These are phyloP conservation scores for Drosophila limbata DNA, from an alignment of 2,888 invertebrate genomes.

Conservation along the genomic window DNA sequence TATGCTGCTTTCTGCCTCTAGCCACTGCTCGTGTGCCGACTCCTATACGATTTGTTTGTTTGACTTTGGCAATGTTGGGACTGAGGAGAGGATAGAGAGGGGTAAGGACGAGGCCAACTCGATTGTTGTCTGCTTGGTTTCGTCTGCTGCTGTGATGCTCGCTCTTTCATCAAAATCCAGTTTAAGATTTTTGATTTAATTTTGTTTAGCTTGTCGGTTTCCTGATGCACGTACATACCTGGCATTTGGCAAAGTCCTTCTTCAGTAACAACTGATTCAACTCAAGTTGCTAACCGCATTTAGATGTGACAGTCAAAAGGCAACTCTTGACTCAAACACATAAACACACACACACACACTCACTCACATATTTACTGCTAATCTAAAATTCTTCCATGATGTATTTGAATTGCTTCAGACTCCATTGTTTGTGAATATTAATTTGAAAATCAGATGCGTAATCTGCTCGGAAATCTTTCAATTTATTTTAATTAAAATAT, in stretches of 20 bases:
- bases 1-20: constrained; percentile 26
- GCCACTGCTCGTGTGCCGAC: constrained; percentile 31
- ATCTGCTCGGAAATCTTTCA: constrained; percentile 5
- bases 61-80: constrained; percentile 50
- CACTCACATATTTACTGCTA: constrained; percentile 38
- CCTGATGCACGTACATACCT: constrained; percentile 47
- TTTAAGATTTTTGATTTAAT: constrained; percentile 78
- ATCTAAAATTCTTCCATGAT: constrained; percentile 17
- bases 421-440: constrained; percentile 16
- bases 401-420: not conserved
- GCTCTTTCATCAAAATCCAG: constrained; percentile 68
- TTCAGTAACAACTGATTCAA: constrained; percentile 9
- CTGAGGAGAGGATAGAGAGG: not conserved
- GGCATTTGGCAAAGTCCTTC: constrained; percentile 16
- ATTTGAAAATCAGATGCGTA: constrained; percentile 4
- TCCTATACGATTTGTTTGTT: constrained; percentile 59
- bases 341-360: constrained; percentile 13
- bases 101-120: constrained; percentile 11
- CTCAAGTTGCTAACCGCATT: constrained; percentile 35
- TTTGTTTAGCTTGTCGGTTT: constrained; percentile 59
- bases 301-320: constrained; percentile 48
- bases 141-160: constrained; percentile 24
- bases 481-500: constrained; percentile 9
- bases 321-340: constrained; percentile 42
- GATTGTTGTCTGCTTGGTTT: constrained; percentile 56